phyloP scores from a whole-genome alignment of 2,888 invertebrate genomes.

The Tubiluchus corallicola region DNA sequence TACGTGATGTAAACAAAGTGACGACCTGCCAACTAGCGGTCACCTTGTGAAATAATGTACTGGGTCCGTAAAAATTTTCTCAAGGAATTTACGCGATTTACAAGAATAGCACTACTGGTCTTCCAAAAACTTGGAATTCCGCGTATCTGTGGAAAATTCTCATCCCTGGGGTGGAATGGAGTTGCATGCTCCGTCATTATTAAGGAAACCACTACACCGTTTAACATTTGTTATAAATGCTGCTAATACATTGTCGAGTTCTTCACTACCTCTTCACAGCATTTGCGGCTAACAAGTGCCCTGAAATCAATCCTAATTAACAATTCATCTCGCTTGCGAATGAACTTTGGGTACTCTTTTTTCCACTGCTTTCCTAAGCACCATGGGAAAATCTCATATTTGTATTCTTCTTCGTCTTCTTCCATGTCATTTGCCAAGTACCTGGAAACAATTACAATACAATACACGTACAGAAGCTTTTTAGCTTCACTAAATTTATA shows the following conservation, averaged over 20 bases:
- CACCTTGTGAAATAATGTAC: too few relatives aligned
- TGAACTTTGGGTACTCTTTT: conserved; percentile 21
- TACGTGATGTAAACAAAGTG: too few relatives aligned
- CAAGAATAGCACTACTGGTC: too few relatives aligned
- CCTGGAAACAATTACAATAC: conserved; percentile 22
- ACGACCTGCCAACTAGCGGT: too few relatives aligned
- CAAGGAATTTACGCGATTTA: too few relatives aligned
- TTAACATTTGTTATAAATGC: too few relatives aligned
- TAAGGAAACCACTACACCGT: too few relatives aligned
- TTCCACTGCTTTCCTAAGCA: conserved; percentile 27
- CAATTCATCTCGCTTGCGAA: conserved; percentile 26
- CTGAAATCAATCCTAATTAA: conserved; percentile 32
- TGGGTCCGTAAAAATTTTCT: too few relatives aligned
- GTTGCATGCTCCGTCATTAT: too few relatives aligned
- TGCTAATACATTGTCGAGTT: conserved; percentile 5
- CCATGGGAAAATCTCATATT: conserved; percentile 34
- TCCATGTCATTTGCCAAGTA: conserved; percentile 39
- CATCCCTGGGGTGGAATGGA: too few relatives aligned
- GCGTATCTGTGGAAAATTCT: too few relatives aligned
- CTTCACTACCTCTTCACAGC: conserved; percentile 33
- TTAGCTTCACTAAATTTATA: not conserved
- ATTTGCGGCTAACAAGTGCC: conserved; percentile 33
- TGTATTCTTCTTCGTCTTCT: conserved; percentile 37
- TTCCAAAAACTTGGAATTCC: too few relatives aligned
- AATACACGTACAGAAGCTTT: not conserved